Evolutionary conservation across 1,140 invertebrate species (phyloP).

Genomic region (Drosophila repleta): DNA sequence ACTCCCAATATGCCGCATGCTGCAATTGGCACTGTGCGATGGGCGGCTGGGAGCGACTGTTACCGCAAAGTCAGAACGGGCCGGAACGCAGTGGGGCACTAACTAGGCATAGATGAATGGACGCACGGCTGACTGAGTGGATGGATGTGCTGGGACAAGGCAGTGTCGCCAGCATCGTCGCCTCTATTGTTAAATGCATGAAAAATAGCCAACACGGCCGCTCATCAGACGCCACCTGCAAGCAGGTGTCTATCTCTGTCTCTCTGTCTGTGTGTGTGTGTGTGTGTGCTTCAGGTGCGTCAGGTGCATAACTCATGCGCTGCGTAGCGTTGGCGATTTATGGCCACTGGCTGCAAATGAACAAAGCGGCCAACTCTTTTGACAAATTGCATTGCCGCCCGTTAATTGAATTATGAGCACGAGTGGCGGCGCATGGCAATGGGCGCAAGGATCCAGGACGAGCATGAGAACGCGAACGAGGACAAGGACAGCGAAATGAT

Average conservation of each 20-base stretch:
- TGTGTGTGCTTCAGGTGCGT: constrained; percentile 25
- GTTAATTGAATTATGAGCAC: constrained; percentile 68
- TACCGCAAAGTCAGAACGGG: constrained; percentile 3
- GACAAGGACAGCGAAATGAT: constrained; percentile 5
- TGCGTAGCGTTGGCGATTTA: constrained; percentile 65
- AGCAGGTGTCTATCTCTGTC: constrained; percentile 8
- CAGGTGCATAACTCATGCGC: constrained; percentile 70
- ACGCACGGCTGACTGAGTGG: constrained; percentile 15
- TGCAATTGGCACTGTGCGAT: too few relatives aligned
- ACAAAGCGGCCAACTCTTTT: constrained; percentile 59
- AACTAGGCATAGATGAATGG: constrained; percentile 35
- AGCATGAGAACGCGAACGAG: not conserved
- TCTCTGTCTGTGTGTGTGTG: not conserved
- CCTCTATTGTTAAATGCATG: constrained; percentile 76
- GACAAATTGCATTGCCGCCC: constrained; percentile 72
- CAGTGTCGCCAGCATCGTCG: constrained; percentile 25
- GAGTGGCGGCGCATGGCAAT: not conserved
- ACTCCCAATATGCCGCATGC: too few relatives aligned
- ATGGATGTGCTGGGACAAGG: constrained; percentile 23
- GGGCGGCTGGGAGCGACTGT: too few relatives aligned
- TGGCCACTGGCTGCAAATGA: constrained; percentile 73
- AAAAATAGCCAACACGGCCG: constrained; percentile 70
- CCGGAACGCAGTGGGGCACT: constrained; percentile 2
- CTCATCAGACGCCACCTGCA: constrained; percentile 34
- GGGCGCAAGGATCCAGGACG: not conserved